These are phyloP conservation scores for Empidonax alnorum DNA, from an alignment of 2,113 vertebrate genomes.

Conservation along the genomic window DNA sequence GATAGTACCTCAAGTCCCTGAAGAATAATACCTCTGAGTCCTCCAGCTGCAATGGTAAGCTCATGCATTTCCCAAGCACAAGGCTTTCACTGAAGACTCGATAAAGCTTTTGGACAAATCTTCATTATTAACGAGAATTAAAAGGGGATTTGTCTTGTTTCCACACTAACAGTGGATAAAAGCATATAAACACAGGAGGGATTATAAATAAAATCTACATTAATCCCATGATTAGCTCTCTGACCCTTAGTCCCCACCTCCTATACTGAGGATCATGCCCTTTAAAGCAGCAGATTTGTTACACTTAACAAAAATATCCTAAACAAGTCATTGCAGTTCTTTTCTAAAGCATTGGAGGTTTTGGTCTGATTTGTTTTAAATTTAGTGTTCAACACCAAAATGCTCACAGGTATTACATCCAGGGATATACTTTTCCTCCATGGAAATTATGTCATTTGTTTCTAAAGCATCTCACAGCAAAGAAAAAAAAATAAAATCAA, in stretches of 20 bases:
- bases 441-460: conserved; percentile 32
- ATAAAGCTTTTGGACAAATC: conserved; percentile 50
- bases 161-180: conserved; percentile 45
- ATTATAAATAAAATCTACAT: conserved; percentile 54
- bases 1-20: not conserved
- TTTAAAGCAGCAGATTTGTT: conserved; percentile 36
- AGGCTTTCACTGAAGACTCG: conserved; percentile 1
- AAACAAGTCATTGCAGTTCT: not conserved
- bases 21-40: not conserved
- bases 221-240: conserved; percentile 45
- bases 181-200: conserved; percentile 28
- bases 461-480: conserved; percentile 35
- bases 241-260: not conserved
- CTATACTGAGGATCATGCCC: not conserved
- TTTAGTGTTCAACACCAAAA: conserved; percentile 30
- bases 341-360: not conserved
- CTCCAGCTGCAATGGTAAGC: not conserved
- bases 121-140: conserved; percentile 47
- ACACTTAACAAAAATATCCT: not conserved
- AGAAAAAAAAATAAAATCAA: conserved; percentile 67
- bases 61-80: not conserved
- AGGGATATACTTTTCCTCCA: conserved; percentile 21
- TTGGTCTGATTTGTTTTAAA: not conserved
- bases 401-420: not conserved
- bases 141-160: conserved; percentile 54